These are phyloP conservation scores for Neuroscelio doddi DNA, from an alignment of 2,888 invertebrate species.

Conservation along the genomic window DNA sequence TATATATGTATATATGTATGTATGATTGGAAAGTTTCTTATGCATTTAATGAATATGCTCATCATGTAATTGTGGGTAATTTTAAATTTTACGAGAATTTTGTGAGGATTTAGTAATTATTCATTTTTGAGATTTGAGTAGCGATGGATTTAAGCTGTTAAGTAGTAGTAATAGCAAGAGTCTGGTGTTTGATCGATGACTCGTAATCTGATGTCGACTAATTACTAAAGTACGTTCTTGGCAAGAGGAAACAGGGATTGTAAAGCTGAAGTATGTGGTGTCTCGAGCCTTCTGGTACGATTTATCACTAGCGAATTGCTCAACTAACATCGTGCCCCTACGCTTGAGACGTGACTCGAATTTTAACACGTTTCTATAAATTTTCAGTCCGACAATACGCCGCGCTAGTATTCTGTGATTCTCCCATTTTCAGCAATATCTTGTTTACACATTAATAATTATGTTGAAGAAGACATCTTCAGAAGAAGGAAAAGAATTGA, in stretches of 20 bases:
- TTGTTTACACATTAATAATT: constrained; percentile 7
- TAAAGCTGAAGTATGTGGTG: constrained; percentile 36
- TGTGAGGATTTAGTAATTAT: constrained; percentile 19
- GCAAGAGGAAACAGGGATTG: constrained; percentile 30
- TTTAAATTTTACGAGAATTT: neutral
- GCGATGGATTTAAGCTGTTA: neutral
- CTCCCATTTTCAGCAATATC: constrained; percentile 31
- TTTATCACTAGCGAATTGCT: constrained; percentile 50
- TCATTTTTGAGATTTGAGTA: neutral
- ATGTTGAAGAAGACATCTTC: neutral
- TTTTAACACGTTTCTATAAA: constrained; percentile 35
- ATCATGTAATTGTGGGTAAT: neutral
- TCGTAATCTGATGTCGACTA: constrained; percentile 41
- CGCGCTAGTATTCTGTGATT: constrained; percentile 17
- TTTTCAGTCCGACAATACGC: constrained; percentile 17
- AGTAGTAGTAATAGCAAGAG: neutral
- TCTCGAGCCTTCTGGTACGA: constrained; percentile 43
- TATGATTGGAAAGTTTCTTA: too few species aligned
- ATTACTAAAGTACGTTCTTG: constrained; percentile 43
- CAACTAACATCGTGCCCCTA: constrained; percentile 34
- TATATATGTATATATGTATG: too few species aligned
- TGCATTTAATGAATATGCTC: neutral
- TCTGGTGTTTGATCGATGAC: constrained; percentile 36
- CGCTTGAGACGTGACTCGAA: constrained; percentile 49
- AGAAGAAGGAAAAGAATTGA: neutral